These are phyloP conservation scores for Periophthalmus magnuspinnatus DNA, from an alignment of 2,797 vertebrate genomes.

Conservation along the genomic window DNA sequence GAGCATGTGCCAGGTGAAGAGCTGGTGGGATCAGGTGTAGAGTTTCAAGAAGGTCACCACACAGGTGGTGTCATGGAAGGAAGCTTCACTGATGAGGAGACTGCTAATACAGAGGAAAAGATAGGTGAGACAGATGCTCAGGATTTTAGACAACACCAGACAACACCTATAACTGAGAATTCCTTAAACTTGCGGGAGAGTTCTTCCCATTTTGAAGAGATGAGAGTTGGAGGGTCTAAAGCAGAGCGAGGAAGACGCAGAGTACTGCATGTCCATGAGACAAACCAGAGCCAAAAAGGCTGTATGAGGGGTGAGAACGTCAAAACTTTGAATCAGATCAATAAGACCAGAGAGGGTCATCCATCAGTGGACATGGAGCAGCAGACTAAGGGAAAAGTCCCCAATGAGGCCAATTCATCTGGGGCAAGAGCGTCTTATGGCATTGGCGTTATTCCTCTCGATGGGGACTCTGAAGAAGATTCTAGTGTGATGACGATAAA, in stretches of 20 bases:
- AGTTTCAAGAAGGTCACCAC: constrained; percentile 36
- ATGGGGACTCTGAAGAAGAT: constrained; percentile 28
- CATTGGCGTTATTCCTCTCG: constrained; percentile 17
- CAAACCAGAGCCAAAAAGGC: constrained; percentile 54
- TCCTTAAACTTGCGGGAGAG: constrained; percentile 52
- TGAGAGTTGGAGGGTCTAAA: constrained; percentile 68
- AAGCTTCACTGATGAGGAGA: constrained; percentile 52
- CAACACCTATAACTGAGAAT: constrained; percentile 70
- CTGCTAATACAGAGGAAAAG: constrained; percentile 48
- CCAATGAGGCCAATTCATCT: constrained; percentile 22
- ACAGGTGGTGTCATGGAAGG: constrained; percentile 60
- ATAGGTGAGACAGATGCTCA: constrained; percentile 43
- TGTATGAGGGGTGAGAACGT: constrained; percentile 45
- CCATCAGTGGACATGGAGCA: constrained; percentile 50
- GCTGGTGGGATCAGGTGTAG: constrained; percentile 42
- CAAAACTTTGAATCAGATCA: constrained; percentile 41
- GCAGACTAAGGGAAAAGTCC: constrained; percentile 17
- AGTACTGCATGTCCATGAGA: constrained; percentile 60
- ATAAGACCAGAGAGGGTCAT: constrained; percentile 33
- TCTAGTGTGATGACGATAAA: constrained; percentile 24
- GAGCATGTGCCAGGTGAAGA: constrained; percentile 47
- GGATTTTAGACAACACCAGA: constrained; percentile 56
- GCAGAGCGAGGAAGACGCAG: constrained; percentile 64
- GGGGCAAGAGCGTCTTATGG: constrained; percentile 10
- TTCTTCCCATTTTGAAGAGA: constrained; percentile 56